Base-by-base conservation (phyloP, 2,888 invertebrate genomes). In the Pantelozetes paolii region DNA sequence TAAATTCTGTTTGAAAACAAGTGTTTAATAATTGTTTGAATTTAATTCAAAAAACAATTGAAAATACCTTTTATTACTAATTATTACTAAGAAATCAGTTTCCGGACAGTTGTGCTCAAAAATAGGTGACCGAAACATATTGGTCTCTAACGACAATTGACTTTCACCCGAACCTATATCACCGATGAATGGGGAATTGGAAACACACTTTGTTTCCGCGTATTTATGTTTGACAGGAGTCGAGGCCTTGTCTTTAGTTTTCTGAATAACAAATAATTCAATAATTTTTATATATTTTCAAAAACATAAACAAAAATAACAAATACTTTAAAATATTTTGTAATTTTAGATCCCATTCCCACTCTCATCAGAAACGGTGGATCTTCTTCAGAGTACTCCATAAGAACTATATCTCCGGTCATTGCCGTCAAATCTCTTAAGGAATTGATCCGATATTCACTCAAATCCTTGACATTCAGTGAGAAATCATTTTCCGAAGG, bases 71-170 rank as follows among this genome's bases (percentile, higher is more conserved):
- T 67, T 8, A 3, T 23, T n/a, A 23, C 36, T 36, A 36, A 18
- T 2, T 1, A 67, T 67, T 2, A 67, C 23, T 2, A 67, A 23
- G n/a, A 67, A 67, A 15, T 67, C 67, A 15, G 67, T 67, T 15
- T 67, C 67, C 13, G 67, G 67, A 40, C 28, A 67, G 36, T 32
- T 40, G n/a, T 67, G 67, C 23, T 67, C 67, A 36, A 36, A 67
- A 40, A 67, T 36, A 11, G 67, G 67, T 5, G 67, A 36, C 23
- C 67, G n/a, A 42, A 67, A 67, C 67, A 67, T 67, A 67, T 67
- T 67, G 2, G 20, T 67, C n/a, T 67, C 67, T 20, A 67, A 23
- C 11, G 67, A 18, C 40, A 40, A 13, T 67, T 67, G 67, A 23
- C 42, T 67, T 13, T 23, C 5, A 13, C 42, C 42, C 18, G 40